Base-by-base conservation (phyloP, 2,888 invertebrate genomes). In the Pherbina coryleti region DNA sequence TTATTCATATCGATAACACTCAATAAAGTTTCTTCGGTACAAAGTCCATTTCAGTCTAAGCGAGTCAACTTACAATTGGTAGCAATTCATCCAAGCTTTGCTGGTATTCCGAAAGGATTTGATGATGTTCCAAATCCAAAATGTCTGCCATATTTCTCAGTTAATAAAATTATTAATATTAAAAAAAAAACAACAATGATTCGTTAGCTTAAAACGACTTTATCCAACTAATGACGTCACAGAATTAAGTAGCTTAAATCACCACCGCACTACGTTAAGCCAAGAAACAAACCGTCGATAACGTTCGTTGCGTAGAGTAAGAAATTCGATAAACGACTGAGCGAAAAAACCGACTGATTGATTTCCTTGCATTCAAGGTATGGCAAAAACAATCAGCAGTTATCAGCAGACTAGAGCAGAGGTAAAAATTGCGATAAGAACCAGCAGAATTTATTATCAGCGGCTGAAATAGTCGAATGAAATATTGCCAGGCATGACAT, bases 141-240 rank as follows among this genome's bases (percentile, higher is more conserved):
- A 89, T 87, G 82, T 89, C 90, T 19, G 86, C 82, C 89, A 89
- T 88, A 70, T 77, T 80, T 37, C 9, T 17, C n/a, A 49, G 14
- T 69, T n/a, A 51, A 25, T 25, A 17, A 25, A 7, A 11, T 19
- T 49, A 62, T 19, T 66, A 55, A 71, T 70, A 25, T 5, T 49
- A 17, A 17, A 74, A 57, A 37, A 19, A 11, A 17, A 74, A 57
- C 22, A 19, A 11, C 28, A 31, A 8, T 19, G n/a, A 37, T 67
- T 53, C 51, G 53, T 60, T 72, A 57, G 37, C 7, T 51, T 17
- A 5, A 51, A 34, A 31, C 3, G 22, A 28, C 66, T 55, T 14
- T 53, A 51, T 64, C 17, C 49, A 51, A 22, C 22, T 57, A 14
- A 37, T 73, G 73, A 73, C 73, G 67, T 75, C 66, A 55, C 53